Conservation (phyloP, 1,140 invertebrate genomes). For the Musca domestica region DNA sequence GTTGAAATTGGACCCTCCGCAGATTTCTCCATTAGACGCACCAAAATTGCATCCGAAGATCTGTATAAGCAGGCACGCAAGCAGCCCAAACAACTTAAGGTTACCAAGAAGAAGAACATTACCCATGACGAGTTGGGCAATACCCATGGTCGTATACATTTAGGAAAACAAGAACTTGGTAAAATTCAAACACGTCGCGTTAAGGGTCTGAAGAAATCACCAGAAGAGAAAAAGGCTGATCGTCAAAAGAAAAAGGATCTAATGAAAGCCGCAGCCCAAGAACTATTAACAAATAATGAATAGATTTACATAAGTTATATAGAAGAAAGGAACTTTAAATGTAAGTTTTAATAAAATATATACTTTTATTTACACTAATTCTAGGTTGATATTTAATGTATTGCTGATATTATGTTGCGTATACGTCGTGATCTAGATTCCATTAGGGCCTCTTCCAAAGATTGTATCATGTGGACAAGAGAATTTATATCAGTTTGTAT, state of each 20-base stretch:
- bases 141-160: slow-evolving; percentile 87
- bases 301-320: slow-evolving; percentile 13
- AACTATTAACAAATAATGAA: slow-evolving; percentile 32
- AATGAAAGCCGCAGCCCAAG: slow-evolving; percentile 40
- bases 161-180: slow-evolving; percentile 83
- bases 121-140: slow-evolving; percentile 82
- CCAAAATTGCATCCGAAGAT: slow-evolving; percentile 86
- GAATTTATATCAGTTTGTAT: slow-evolving; percentile 48
- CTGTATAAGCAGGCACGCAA: slow-evolving; percentile 84
- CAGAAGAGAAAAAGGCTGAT: slow-evolving; percentile 65
- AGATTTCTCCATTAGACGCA: slow-evolving; percentile 81
- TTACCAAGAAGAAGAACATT: slow-evolving; percentile 89
- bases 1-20: slow-evolving; percentile 81
- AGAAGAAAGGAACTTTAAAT: slow-evolving; percentile 1
- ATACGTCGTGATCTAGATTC: slow-evolving; percentile 48
- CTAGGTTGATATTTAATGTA: slow-evolving; percentile 35
- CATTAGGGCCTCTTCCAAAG: slow-evolving; percentile 42
- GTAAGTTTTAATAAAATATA: slow-evolving; percentile 24
- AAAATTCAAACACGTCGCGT: slow-evolving; percentile 90
- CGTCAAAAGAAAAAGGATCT: slow-evolving; percentile 57
- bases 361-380: not conserved
- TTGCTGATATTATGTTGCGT: slow-evolving; percentile 43
- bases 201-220: slow-evolving; percentile 82
- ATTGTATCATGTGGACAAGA: slow-evolving; percentile 44
- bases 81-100: slow-evolving; percentile 79